Evolutionary conservation across 2,888 invertebrate genomes (phyloP).

Genomic region (Capitulum mitella): DNA sequence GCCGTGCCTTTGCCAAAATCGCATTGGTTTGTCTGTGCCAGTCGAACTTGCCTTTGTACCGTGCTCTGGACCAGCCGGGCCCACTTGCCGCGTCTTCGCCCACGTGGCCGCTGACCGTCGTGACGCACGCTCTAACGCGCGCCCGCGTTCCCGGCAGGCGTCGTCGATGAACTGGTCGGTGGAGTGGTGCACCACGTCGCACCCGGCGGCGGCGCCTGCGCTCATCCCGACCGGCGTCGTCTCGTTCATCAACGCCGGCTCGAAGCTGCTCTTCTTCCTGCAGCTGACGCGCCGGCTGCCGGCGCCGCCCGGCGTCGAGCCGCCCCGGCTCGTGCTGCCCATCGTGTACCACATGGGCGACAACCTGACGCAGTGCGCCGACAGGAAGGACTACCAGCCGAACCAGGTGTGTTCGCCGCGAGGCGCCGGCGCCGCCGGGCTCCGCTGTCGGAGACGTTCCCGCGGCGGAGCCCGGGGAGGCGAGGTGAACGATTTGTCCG

Average conservation of each 20-base stretch:
- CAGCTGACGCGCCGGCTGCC: constrained; percentile 59
- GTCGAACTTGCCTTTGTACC: too few relatives aligned
- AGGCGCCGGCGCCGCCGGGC: background rate
- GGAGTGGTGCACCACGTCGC: constrained; percentile 76
- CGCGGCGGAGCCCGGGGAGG: too few relatives aligned
- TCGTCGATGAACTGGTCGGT: constrained; percentile 68
- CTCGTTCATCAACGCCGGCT: constrained; percentile 72
- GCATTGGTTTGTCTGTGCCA: too few relatives aligned
- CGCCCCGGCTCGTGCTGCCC: constrained; percentile 70
- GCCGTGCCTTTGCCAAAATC: too few relatives aligned
- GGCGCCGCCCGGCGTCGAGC: constrained; percentile 50
- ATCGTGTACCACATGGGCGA: constrained; percentile 80
- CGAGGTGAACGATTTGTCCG: too few relatives aligned
- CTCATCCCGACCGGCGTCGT: constrained; percentile 86
- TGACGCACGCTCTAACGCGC: too few relatives aligned
- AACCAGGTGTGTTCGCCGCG: constrained; percentile 25
- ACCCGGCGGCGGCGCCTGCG: constrained; percentile 76
- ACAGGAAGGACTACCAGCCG: constrained; percentile 48
- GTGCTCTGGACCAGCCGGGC: too few relatives aligned
- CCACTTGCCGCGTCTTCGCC: too few relatives aligned
- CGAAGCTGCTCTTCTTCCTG: constrained; percentile 83
- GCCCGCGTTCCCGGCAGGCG: constrained; percentile 26
- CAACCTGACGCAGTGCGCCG: constrained; percentile 78
- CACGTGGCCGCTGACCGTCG: too few relatives aligned
- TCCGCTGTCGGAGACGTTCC: too few relatives aligned